Conservation (phyloP, 2,113 vertebrate species). For the Silurus glanis region DNA sequence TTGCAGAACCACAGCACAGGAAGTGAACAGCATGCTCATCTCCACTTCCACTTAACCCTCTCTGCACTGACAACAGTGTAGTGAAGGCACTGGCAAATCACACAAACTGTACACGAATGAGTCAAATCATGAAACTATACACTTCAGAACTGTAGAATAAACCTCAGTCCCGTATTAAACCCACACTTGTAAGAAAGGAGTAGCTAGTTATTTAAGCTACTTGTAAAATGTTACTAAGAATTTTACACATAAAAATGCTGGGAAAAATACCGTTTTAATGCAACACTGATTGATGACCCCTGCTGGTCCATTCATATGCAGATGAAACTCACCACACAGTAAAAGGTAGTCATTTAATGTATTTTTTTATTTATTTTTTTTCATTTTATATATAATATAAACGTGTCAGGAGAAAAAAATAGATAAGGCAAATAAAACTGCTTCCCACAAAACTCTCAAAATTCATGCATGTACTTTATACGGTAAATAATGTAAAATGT, state of each 20-base stretch:
- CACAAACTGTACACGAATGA: not conserved
- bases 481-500: not conserved
- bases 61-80: slow-evolving; percentile 15
- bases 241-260: no score
- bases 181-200: not conserved
- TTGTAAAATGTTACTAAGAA: not conserved
- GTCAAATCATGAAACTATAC: not conserved
- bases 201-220: not conserved
- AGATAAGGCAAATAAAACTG: not conserved
- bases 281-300: slow-evolving; percentile 18
- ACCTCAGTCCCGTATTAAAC: not conserved
- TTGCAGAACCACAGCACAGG: slow-evolving; percentile 54
- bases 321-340: not conserved
- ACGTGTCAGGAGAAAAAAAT: not conserved
- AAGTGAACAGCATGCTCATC: slow-evolving; percentile 56
- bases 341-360: slow-evolving; percentile 34
- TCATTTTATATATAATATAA: slow-evolving; percentile 56
- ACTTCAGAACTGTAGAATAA: not conserved
- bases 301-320: slow-evolving; percentile 15
- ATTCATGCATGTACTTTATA: slow-evolving; percentile 5
- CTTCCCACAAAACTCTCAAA: not conserved
- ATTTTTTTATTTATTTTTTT: not conserved
- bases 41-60: slow-evolving; percentile 70
- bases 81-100: not conserved
- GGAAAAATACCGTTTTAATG: no score